Evolutionary conservation across 2,113 vertebrate genomes (phyloP), one percentile per base, ranked within the genome.

Genomic region (Ceyx margarethae): DNA sequence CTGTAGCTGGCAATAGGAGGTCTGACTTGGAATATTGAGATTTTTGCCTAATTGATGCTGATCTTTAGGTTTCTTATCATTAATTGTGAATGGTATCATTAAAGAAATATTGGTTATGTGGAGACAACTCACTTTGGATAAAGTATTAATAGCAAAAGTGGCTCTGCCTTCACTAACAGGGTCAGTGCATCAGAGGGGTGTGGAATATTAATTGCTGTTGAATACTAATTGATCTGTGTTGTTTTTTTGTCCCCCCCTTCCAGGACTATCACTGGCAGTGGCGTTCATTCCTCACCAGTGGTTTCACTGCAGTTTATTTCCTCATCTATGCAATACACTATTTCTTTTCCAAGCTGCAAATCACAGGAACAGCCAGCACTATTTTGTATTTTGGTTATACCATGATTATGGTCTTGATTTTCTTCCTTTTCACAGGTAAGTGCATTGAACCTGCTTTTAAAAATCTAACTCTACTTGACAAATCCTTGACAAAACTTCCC

Each of bases 231-330:
- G 29, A 31, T 31, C 15, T 15, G 4, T 29, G 53, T 18, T 6
- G 33, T 13, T 17, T 76, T 75, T 76, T 85, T 45, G 35, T 50
- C 40, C 64, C 25, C 18, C 21, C 33, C 11, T 33, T 95, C 40
- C 91, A 99, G 99, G 99, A 99, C 95, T 99, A 99, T 87, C 99
- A 99, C 81, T 99, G 99, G 99, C 99, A 99, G 95, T 99, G 99
- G 99, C 98, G 99, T 42, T 99, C 99, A 8, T 99, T 99, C 97
- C 98, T 99, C 81, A 99, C 99, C 54, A 99, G 99, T 29, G 98
- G 99, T 87, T 99, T 99, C 95, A 99, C 99, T 25, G 99, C 99
- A 13, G 98, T 99, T 51, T 99, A 99, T 89, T 98, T 99, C 92
- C 97, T 99, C 65, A 97, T 99, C 95, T 99, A 99, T 65, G 98